Evolutionary conservation across 35 echinoderm and acorn worm species (phyloP), one percentile per base, ranked within the genome.

Genomic region (Eucidaris tribuloides): DNA sequence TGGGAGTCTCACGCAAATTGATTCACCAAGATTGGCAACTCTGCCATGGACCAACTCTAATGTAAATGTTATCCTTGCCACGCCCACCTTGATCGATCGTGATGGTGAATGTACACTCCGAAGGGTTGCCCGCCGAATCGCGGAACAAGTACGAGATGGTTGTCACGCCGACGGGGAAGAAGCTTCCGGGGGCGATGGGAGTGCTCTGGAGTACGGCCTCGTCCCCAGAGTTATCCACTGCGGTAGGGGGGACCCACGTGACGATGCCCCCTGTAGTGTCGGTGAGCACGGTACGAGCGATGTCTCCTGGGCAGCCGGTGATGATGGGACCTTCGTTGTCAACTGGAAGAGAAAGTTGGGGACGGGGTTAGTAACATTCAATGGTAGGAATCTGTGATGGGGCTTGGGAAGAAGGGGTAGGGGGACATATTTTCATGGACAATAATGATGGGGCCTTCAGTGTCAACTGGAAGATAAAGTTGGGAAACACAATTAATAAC

Each of bases 211-310:
- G 32, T 23, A 48, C 36, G 37, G 29, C 65, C 28, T 48, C 54
- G 5, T 45, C 22, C 6, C 90, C 90, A 58, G 84, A 87, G 82
- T 82, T 92, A 52, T 92, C 90, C 5, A 65, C 77, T 5, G 66
- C 90, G 20, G 52, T 24, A 24, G 90, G 83, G 36, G n/a, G 59
- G 17, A 25, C 64, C 90, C 90, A 92, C 2, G 45, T 49, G 36
- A 87, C 37, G 20, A 68, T 31, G 54, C 63, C 79, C 9, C 62
- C 63, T 0, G 49, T 33, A 24, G 36, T 68, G 42, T 71, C 41
- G 22, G 18, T 30, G 5, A 64, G 63, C 4, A 83, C 58, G 2
- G 41, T 89, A 29, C 61, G 49, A 5, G 45, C 13, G 43, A 89
- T 52, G 61, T 28, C 43, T 24, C 31, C 42, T 4, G 50, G 55